Evolutionary conservation across 1,140 invertebrate species (phyloP), one percentile per base, ranked within the genome.

Genomic region (Vanessa tameamea): DNA sequence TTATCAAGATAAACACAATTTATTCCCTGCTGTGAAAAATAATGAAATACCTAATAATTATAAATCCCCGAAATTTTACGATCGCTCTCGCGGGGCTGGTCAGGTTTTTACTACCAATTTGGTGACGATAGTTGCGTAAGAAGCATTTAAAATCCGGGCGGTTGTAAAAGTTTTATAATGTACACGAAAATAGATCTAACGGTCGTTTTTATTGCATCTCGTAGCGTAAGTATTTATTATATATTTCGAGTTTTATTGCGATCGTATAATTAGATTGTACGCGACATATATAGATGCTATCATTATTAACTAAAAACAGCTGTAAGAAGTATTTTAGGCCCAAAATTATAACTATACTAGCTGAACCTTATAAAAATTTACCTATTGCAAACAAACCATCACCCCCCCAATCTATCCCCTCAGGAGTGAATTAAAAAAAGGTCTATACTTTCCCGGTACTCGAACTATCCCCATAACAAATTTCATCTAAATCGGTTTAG

Each of bases 151-250:
- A 72, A 66, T 65, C 50, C 16, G 66, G 53, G 67, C 53, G 76
- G 72, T 64, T 69, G 72, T 82, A 78, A 82, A 80, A 80, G 16
- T 80, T 78, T 80, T 76, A 77, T 77, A 75, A 69, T 68, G 64
- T 48, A 48, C 47, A 76, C 75, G 57, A 61, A 76, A 79, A 77
- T 81, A 79, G 78, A 82, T 74, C 75, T 74, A 80, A 79, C 77
- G 69, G 50, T 20, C 9, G 57, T 68, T 68, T 76, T 76, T 74
- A 74, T 76, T 71, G 63, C 64, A 53, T 59, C 55, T 63, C 55
- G 59, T 63, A 64, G 47, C 51, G 59, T 72, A 66, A 73, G 57
- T 78, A 76, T 77, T 73, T 74, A 76, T 8, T 43, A 76, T 78
- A 75, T 78, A 78, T 78, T 76, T 69, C 43, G 37, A 48, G 48